These are phyloP conservation scores for Lamproptera curius DNA, from an alignment of 2,888 invertebrate genomes.

Conservation along the genomic window DNA sequence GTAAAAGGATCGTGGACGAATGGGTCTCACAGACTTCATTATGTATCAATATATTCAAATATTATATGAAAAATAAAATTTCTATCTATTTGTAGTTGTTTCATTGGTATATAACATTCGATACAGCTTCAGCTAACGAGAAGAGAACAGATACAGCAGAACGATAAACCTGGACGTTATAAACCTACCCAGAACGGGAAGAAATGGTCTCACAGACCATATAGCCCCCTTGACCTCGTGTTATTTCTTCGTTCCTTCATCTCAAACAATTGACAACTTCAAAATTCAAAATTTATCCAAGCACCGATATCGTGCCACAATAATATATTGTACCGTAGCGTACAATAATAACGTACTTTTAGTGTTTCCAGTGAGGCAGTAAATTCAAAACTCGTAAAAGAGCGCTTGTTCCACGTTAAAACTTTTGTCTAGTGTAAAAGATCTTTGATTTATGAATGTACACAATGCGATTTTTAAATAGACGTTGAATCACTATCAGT, in stretches of 20 bases:
- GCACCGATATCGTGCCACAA: neutral
- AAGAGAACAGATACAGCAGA: too few species aligned
- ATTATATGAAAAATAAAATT: neutral
- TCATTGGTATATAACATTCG: neutral
- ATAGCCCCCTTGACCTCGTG: too few species aligned
- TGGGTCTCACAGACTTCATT: too few species aligned
- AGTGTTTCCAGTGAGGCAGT: conserved; percentile 2
- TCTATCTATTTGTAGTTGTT: neutral
- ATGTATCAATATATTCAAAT: neutral
- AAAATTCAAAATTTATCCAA: neutral
- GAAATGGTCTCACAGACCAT: too few species aligned
- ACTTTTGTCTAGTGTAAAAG: conserved; percentile 5
- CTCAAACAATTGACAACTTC: neutral
- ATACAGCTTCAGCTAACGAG: too few species aligned
- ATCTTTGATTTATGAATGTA: conserved; percentile 3
- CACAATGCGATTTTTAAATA: conserved; percentile 5
- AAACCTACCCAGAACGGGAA: too few species aligned
- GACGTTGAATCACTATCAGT: neutral
- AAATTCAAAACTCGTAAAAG: conserved; percentile 1
- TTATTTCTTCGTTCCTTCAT: neutral
- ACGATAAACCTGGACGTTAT: too few species aligned
- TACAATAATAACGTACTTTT: neutral
- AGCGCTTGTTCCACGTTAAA: neutral
- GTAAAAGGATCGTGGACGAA: too few species aligned
- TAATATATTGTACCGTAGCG: neutral